Percentiles rank a stretch among this genome's conserved stretches.
Conservation (phyloP, 2,797 vertebrate species). For the Oryzias dopingdopingensis region DNA sequence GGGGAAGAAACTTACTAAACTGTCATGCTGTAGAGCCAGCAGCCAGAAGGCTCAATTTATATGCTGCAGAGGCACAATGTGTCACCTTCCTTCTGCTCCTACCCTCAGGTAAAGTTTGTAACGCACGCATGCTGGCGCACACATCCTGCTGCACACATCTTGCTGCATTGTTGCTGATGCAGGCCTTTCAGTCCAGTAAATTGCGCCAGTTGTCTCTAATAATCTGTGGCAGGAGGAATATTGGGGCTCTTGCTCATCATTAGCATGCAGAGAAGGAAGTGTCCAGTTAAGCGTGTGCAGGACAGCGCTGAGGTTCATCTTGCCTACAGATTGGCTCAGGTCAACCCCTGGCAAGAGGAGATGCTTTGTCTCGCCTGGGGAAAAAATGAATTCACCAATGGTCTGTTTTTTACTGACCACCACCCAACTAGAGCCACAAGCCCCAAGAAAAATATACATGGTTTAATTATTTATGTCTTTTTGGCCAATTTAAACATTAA, state of each 20-base stretch:
- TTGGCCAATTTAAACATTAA: neutral
- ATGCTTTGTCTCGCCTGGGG: conserved; percentile 30
- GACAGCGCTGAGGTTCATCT: conserved; percentile 20
- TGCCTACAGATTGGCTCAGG: conserved; percentile 29
- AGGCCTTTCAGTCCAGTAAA: conserved; percentile 36
- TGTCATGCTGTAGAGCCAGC: conserved; percentile 40
- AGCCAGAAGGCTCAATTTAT: conserved; percentile 57
- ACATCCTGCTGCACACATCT: conserved; percentile 4
- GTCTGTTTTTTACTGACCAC: too few relatives aligned
- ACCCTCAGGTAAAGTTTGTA: conserved; percentile 45
- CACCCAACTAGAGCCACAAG: too few relatives aligned
- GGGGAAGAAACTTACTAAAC: conserved; percentile 39
- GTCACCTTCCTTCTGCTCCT: conserved; percentile 55
- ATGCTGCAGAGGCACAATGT: conserved; percentile 52
- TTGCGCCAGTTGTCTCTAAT: conserved; percentile 46
- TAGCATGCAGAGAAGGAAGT: conserved; percentile 5
- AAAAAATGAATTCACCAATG: conserved; percentile 42
- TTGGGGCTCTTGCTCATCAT: conserved; percentile 25
- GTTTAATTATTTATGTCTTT: neutral
- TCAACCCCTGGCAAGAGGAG: conserved; percentile 24
- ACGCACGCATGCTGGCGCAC: conserved; percentile 18
- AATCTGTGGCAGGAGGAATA: conserved; percentile 51
- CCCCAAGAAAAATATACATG: too few relatives aligned
- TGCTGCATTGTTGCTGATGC: conserved; percentile 45
- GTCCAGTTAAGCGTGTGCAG: conserved; percentile 34